These are phyloP conservation scores for Eleutherodactylus coqui DNA, from an alignment of 2,797 vertebrate genomes.

Conservation along the genomic window DNA sequence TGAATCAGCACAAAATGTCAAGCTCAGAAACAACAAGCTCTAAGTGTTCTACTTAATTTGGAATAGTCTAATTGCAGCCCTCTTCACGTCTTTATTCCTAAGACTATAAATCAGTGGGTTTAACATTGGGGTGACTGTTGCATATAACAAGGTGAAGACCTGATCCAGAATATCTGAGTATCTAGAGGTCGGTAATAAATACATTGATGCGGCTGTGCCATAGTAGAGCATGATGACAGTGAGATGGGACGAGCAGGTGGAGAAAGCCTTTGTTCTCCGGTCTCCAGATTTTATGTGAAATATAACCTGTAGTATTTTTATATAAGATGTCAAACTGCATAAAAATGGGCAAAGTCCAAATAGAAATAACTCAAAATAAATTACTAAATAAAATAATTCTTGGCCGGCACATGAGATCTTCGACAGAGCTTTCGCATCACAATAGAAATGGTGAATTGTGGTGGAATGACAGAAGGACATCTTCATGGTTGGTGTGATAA, in stretches of 20 bases:
- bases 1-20: too few relatives aligned
- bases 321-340: conserved; percentile 63
- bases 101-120: conserved; percentile 51
- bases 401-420: conserved; percentile 12
- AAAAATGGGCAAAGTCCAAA: conserved; percentile 68
- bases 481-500: not conserved
- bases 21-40: too few relatives aligned
- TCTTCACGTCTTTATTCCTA: conserved; percentile 36
- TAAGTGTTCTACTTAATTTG: too few relatives aligned
- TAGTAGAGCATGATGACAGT: conserved; percentile 70
- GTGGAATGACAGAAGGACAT: conserved; percentile 40
- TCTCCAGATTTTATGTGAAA: conserved; percentile 48
- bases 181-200: conserved; percentile 58
- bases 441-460: conserved; percentile 34
- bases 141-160: conserved; percentile 12
- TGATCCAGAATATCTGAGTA: conserved; percentile 1
- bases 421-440: conserved; percentile 36
- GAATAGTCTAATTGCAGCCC: not conserved
- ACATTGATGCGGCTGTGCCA: conserved; percentile 62
- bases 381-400: conserved; percentile 43
- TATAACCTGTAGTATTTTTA: conserved; percentile 54
- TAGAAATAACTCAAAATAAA: conserved; percentile 58
- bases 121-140: conserved; percentile 28
- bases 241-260: conserved; percentile 75
- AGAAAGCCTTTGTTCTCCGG: conserved; percentile 69